Conservation (phyloP, 2,113 vertebrate species). For the Spizaetus ornatus region DNA sequence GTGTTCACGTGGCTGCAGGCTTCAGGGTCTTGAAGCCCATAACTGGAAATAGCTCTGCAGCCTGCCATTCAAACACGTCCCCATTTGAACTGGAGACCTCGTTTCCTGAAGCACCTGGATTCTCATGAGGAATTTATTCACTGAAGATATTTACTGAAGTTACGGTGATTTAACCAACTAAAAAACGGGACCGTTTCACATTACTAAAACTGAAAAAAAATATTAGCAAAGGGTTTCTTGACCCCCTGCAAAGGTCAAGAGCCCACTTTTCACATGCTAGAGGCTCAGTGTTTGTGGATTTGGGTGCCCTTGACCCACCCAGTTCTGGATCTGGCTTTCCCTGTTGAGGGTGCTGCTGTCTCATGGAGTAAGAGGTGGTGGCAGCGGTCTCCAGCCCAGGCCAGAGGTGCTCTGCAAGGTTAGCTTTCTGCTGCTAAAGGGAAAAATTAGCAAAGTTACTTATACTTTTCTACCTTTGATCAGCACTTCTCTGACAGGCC, state of each 20-base stretch:
- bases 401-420: not conserved
- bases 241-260: not conserved
- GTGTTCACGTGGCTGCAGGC: not conserved
- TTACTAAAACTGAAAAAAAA: not conserved
- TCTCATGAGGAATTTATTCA: not conserved
- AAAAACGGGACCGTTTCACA: not conserved
- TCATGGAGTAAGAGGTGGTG: not conserved
- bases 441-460: not conserved
- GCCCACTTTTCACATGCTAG: not conserved
- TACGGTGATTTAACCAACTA: not conserved
- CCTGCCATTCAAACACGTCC: not conserved
- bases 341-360: not conserved
- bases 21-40: rapidly evolving
- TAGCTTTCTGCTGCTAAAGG: not conserved
- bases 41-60: not conserved
- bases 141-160: not conserved
- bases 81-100: not conserved
- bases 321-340: not conserved
- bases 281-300: not conserved
- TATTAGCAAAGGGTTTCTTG: not conserved
- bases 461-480: not conserved
- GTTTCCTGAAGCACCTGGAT: not conserved
- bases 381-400: not conserved
- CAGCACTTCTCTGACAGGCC: not conserved
- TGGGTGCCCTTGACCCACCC: not conserved